Conservation (phyloP, 2,888 invertebrate genomes). For the Pseudococcus longispinus region DNA sequence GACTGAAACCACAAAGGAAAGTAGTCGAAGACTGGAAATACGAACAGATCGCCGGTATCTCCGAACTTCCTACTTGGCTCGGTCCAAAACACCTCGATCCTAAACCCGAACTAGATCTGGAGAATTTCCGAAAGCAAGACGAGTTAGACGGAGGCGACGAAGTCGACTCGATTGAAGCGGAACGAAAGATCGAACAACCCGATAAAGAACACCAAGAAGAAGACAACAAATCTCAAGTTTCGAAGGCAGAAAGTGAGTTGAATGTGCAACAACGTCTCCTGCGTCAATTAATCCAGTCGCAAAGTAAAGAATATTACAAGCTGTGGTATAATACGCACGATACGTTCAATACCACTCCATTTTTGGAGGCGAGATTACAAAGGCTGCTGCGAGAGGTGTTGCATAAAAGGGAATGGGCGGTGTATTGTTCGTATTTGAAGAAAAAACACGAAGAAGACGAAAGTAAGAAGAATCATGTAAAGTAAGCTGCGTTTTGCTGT, state of each 20-base stretch:
- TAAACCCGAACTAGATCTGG: conserved; percentile 39
- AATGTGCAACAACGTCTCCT: not conserved
- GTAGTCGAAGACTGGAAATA: conserved; percentile 39
- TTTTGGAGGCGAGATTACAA: conserved; percentile 48
- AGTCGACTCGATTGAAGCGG: not conserved
- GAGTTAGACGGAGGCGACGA: not conserved
- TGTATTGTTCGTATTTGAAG: conserved; percentile 38
- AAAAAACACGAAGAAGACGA: conserved; percentile 33
- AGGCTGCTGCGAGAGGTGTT: conserved; percentile 41
- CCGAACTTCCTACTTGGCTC: conserved; percentile 48
- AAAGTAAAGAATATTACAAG: conserved; percentile 50
- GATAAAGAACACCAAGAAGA: not conserved
- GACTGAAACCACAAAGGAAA: not conserved
- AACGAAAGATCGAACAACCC: not conserved
- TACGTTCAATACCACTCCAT: conserved; percentile 48
- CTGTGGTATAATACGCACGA: conserved; percentile 52
- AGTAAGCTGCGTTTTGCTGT: not conserved
- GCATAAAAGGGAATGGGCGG: conserved; percentile 25
- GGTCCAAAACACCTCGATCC: conserved; percentile 44
- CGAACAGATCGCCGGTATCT: conserved; percentile 45
- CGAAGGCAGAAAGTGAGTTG: not conserved
- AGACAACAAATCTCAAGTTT: not conserved
- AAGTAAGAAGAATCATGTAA: not conserved
- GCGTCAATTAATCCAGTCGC: conserved; percentile 6
- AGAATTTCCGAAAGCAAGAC: not conserved